These are phyloP conservation scores for Nezara viridula DNA, from an alignment of 2,888 invertebrate species.

Conservation along the genomic window DNA sequence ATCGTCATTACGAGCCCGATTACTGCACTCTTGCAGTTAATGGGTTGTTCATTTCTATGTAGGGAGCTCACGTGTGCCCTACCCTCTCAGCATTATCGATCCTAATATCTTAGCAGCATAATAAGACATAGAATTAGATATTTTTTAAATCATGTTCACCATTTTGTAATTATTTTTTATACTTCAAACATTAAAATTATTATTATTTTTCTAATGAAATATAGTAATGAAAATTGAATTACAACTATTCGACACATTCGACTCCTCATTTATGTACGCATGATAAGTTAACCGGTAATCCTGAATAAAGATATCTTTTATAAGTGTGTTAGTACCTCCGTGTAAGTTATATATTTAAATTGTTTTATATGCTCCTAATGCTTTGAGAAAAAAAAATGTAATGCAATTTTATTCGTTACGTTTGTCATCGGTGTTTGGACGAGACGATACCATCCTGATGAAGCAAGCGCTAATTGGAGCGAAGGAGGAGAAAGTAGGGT, in stretches of 20 bases:
- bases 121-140: not conserved
- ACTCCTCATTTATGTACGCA: no score
- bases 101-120: not conserved
- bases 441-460: not conserved
- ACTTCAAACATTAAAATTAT: no score
- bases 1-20: constrained; percentile 8
- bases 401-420: not conserved
- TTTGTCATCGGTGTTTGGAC: not conserved
- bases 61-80: not conserved
- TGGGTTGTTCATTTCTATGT: not conserved
- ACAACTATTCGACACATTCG: no score
- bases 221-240: no score
- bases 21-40: not conserved
- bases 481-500: not conserved
- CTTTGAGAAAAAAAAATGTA: no score
- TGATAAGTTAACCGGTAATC: no score
- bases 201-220: no score
- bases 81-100: not conserved
- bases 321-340: no score
- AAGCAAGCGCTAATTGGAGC: not conserved
- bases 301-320: no score
- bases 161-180: no score
- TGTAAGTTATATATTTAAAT: no score
- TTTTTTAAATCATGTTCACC: not conserved
- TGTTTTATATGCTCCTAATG: no score